Percentiles rank a stretch among this genome's conserved stretches.
phyloP scores from a whole-genome alignment of 2,113 vertebrate species.

The Malurus alboscapulatus region DNA sequence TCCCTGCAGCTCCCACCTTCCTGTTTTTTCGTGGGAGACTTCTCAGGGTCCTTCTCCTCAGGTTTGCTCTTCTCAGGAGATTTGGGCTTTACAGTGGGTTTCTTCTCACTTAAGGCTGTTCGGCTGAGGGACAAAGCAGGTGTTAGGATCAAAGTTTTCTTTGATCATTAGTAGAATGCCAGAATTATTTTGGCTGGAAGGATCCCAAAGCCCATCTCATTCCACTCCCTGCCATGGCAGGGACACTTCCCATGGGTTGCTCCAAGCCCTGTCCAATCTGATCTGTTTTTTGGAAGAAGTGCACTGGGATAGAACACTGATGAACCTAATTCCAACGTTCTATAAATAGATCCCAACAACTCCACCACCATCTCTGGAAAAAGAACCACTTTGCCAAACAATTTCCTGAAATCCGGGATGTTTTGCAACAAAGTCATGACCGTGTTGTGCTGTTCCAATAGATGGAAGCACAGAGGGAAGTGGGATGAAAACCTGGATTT shows the following conservation, averaged over 20 bases:
- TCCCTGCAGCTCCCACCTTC: conserved; percentile 78
- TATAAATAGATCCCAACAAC: not conserved
- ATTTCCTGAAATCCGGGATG: not conserved
- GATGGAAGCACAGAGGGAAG: not conserved
- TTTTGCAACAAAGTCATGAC: rapidly evolving
- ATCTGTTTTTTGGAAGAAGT: not conserved
- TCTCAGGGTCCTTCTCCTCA: conserved; percentile 95
- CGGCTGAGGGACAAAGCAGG: conserved; percentile 66
- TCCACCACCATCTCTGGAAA: not conserved
- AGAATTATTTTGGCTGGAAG: not conserved
- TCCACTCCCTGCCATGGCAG: not conserved
- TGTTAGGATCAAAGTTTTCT: not conserved
- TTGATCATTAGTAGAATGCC: not conserved
- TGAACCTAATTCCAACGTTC: not conserved
- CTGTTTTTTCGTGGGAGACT: conserved; percentile 93
- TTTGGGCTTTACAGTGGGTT: conserved; percentile 90
- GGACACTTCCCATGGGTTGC: not conserved
- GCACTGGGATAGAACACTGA: not conserved
- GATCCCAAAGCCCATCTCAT: not conserved
- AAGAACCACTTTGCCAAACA: not conserved
- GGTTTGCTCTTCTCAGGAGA: conserved; percentile 94
- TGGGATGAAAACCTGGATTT: not conserved
- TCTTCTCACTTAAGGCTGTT: conserved; percentile 95
- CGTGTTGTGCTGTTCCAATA: rapidly evolving
- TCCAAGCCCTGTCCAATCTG: not conserved